Percentiles rank a stretch among this genome's conserved stretches.
Conservation (phyloP, 2,113 vertebrate species). For the Acinonyx jubatus region DNA sequence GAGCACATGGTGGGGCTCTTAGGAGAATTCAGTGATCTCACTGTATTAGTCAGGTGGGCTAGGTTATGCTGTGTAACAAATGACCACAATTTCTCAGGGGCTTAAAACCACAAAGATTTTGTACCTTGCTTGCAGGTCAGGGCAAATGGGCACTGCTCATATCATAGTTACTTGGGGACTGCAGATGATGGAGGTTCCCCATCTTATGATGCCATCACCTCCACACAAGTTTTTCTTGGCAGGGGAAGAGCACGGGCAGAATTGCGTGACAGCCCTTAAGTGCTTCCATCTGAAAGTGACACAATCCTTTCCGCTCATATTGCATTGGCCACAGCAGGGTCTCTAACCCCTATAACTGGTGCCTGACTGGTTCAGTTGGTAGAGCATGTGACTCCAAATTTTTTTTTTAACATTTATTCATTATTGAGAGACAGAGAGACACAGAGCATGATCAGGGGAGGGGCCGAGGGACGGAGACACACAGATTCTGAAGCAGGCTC, state of each 20-base stretch:
- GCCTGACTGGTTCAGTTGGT: too few relatives aligned
- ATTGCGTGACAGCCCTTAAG: neutral
- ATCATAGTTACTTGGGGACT: neutral
- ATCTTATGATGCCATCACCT: too few relatives aligned
- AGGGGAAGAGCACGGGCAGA: neutral
- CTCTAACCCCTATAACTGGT: neutral
- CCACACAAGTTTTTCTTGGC: neutral
- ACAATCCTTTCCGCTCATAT: neutral
- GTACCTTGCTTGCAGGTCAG: neutral
- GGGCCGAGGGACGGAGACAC: too few relatives aligned
- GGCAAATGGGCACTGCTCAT: neutral
- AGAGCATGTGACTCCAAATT: too few relatives aligned
- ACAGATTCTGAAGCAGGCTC: too few relatives aligned
- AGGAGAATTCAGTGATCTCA: neutral
- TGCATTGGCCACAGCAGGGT: neutral
- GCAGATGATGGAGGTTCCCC: neutral
- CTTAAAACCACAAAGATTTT: neutral
- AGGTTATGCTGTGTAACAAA: neutral
- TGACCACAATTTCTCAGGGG: neutral
- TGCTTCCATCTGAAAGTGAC: neutral
- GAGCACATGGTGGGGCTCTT: accelerated
- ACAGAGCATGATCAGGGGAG: too few relatives aligned
- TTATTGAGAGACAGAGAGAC: too few relatives aligned
- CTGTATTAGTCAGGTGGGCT: neutral
- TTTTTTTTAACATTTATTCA: too few relatives aligned